Evolutionary conservation across 2,888 invertebrate genomes (phyloP).

Genomic region (Drosophila rellima): DNA sequence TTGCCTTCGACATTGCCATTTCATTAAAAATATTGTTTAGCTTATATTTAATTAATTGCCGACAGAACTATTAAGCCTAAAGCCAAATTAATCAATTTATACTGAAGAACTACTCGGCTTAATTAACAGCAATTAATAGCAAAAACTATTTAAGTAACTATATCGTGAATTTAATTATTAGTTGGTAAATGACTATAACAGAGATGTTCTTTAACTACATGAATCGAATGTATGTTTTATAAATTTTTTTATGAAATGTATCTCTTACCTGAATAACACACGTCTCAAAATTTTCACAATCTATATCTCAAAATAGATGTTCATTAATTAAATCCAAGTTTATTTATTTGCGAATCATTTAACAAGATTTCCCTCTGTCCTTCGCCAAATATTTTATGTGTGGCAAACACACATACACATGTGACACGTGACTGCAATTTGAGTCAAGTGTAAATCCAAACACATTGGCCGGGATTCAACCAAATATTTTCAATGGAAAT

Average conservation of each 20-base stretch:
- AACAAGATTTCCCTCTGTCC: not conserved
- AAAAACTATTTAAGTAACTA: not conserved
- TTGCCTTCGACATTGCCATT: conserved; percentile 77
- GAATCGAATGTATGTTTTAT: too few relatives aligned
- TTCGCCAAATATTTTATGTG: not conserved
- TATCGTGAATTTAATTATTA: not conserved
- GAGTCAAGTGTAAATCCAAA: conserved; percentile 63
- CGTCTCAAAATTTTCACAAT: too few relatives aligned
- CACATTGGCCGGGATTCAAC: conserved; percentile 48
- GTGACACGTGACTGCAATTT: conserved; percentile 72
- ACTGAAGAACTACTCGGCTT: not conserved
- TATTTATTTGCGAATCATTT: conserved; percentile 13
- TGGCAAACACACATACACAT: conserved; percentile 39
- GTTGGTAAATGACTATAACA: not conserved
- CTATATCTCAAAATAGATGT: not conserved
- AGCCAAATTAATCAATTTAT: conserved; percentile 26
- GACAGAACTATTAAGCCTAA: conserved; percentile 47
- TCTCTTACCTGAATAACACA: too few relatives aligned
- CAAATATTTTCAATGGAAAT: conserved; percentile 61
- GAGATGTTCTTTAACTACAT: too few relatives aligned
- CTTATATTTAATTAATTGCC: conserved; percentile 77
- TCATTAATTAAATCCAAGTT: not conserved
- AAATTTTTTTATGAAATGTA: too few relatives aligned
- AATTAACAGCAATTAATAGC: conserved; percentile 5
- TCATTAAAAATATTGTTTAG: conserved; percentile 81